phyloP scores from a whole-genome alignment of 2,888 invertebrate genomes.

The Anoncus sp. region DNA sequence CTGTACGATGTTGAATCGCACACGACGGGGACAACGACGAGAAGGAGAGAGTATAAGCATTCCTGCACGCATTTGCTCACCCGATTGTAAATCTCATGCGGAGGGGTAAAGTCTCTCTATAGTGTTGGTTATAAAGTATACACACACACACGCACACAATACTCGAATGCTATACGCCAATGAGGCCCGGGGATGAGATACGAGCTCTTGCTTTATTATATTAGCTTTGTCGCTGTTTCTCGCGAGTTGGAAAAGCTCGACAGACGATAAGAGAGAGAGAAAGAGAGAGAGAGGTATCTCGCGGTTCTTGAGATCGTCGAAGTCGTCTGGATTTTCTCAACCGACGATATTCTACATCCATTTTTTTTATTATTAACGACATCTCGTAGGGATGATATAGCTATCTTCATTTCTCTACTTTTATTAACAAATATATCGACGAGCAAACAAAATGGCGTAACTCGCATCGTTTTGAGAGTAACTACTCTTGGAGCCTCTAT shows the following conservation, averaged over 20 bases:
- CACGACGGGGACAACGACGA: constrained; percentile 70
- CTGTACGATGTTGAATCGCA: constrained; percentile 57
- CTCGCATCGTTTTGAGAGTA: not conserved
- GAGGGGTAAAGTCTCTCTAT: constrained; percentile 67
- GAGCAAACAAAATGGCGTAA: not conserved
- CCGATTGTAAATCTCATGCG: constrained; percentile 78
- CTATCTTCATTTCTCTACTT: constrained; percentile 27
- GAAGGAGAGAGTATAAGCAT: constrained; percentile 71
- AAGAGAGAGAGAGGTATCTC: constrained; percentile 24
- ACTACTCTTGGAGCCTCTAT: too few relatives aligned
- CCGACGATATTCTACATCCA: constrained; percentile 7
- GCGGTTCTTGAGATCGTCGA: constrained; percentile 39
- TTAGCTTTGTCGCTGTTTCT: constrained; percentile 72
- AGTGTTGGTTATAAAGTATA: constrained; percentile 41
- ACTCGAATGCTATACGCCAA: constrained; percentile 79
- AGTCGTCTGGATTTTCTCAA: constrained; percentile 48
- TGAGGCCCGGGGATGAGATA: constrained; percentile 78
- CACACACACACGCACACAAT: constrained; percentile 37
- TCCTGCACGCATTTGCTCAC: constrained; percentile 80
- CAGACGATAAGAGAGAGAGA: constrained; percentile 35
- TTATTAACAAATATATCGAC: constrained; percentile 8
- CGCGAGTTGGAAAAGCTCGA: constrained; percentile 47
- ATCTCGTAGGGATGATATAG: constrained; percentile 16
- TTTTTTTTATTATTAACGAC: constrained; percentile 43
- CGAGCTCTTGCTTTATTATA: constrained; percentile 76